Conservation (phyloP, 2,888 invertebrate species). For the Lymantria dispar region DNA sequence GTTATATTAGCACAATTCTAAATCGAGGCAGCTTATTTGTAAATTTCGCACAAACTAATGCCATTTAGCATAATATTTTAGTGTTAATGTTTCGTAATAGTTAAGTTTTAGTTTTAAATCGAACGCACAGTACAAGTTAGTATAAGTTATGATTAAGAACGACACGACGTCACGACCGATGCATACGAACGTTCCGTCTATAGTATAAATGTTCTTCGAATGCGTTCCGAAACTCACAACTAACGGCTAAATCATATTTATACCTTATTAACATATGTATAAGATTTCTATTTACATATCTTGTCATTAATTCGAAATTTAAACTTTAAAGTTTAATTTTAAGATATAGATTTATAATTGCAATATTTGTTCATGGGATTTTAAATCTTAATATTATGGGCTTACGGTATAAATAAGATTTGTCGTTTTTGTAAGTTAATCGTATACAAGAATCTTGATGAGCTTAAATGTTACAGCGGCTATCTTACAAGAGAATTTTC, state of each 20-base stretch:
- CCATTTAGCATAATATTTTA: constrained; percentile 46
- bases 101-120: constrained; percentile 31
- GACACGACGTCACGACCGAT: constrained; percentile 58
- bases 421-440: neutral
- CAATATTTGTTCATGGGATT: neutral
- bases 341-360: too few species aligned
- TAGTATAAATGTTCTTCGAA: neutral
- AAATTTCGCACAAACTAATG: constrained; percentile 46
- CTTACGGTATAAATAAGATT: neutral
- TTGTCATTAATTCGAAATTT: too few species aligned
- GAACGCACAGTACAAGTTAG: constrained; percentile 74
- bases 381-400: neutral
- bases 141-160: constrained; percentile 48
- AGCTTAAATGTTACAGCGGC: constrained; percentile 13
- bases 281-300: neutral
- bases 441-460: neutral
- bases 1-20: constrained; percentile 4
- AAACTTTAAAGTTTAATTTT: too few species aligned
- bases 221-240: neutral
- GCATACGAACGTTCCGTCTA: constrained; percentile 47
- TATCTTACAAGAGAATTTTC: constrained; percentile 8
- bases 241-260: neutral
- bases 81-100: constrained; percentile 33
- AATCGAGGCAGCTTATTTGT: constrained; percentile 5
- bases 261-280: neutral